A percentile compares a stretch with the other conserved stretches of the same genome.
Conservation (phyloP, 1,140 invertebrate species). For the Lasioglossum albipes region DNA sequence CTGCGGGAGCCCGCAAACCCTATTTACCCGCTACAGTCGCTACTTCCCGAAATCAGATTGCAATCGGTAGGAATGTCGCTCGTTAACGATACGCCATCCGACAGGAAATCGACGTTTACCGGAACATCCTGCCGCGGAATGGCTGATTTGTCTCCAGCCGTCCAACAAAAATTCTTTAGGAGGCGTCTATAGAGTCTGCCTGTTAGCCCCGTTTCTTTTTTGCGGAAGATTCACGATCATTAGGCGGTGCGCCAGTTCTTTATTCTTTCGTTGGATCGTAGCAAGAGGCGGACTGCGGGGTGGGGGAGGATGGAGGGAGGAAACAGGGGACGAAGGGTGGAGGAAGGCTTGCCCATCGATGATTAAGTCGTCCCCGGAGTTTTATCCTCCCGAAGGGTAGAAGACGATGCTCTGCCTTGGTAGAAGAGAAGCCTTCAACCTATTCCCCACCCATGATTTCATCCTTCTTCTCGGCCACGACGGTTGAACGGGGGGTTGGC, state of each 20-base stretch:
- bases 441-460: neutral
- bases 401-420: constrained; percentile 29
- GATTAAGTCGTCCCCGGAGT: constrained; percentile 60
- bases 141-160: neutral
- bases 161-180: neutral
- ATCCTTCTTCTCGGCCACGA: neutral
- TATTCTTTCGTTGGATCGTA: constrained; percentile 31
- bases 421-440: constrained; percentile 26
- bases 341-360: constrained; percentile 41
- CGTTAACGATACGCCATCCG: neutral
- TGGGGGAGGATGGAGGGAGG: too few relatives aligned
- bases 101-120: neutral
- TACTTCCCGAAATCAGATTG: neutral
- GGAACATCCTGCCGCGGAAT: neutral
- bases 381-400: constrained; percentile 48
- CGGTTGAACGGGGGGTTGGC: neutral
- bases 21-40: neutral
- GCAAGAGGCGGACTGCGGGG: neutral
- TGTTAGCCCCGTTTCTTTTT: neutral
- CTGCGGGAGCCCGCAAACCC: neutral
- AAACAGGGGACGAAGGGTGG: too few relatives aligned
- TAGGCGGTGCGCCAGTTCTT: constrained; percentile 31
- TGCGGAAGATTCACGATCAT: constrained; percentile 43
- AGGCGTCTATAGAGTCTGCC: neutral
- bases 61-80: neutral